phyloP scores from a whole-genome alignment of 2,113 vertebrate species.

The Cheilinus undulatus region DNA sequence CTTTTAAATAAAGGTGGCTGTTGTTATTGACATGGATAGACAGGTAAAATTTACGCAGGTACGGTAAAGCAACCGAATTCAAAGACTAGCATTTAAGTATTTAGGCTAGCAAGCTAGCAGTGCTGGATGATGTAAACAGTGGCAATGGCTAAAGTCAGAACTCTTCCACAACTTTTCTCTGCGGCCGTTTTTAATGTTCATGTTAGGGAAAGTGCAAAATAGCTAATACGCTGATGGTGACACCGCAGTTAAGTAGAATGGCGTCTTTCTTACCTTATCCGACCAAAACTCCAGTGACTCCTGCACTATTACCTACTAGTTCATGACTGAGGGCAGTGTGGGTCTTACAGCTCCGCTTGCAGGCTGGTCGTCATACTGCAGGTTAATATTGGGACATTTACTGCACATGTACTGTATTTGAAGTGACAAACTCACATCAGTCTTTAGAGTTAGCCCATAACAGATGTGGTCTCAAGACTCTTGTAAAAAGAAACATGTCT shows the following conservation, averaged over 20 bases:
- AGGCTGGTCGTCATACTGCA: neutral
- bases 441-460: too few species aligned
- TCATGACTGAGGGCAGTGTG: neutral
- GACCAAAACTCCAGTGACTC: slow-evolving; percentile 29
- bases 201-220: too few species aligned
- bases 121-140: slow-evolving; percentile 49
- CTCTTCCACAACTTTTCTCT: neutral
- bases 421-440: too few species aligned
- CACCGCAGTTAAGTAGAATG: neutral
- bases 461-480: too few species aligned
- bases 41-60: neutral
- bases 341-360: neutral
- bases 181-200: fast-evolving
- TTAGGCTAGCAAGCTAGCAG: slow-evolving; percentile 7
- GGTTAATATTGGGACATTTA: neutral
- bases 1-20: fast-evolving
- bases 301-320: slow-evolving; percentile 28
- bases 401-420: too few species aligned
- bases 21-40: fast-evolving
- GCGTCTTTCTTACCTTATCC: slow-evolving; percentile 46
- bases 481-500: too few species aligned
- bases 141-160: slow-evolving; percentile 3
- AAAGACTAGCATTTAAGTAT: neutral
- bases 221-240: fast-evolving
- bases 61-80: neutral